These are phyloP conservation scores for Belonocnema kinseyi DNA, from an alignment of 1,140 invertebrate genomes.

Conservation along the genomic window DNA sequence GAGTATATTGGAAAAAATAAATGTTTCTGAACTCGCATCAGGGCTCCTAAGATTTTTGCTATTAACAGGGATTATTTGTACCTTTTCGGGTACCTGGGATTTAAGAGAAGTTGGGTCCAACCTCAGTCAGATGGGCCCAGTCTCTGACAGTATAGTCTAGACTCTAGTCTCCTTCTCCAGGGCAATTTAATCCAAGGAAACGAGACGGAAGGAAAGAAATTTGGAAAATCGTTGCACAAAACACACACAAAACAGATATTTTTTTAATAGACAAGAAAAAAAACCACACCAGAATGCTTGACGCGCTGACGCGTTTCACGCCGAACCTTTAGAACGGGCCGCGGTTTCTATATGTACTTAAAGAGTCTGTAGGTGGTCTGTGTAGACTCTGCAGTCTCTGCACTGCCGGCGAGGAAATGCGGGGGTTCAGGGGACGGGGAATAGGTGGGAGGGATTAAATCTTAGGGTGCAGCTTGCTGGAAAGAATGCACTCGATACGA, in stretches of 20 bases:
- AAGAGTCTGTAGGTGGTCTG: neutral
- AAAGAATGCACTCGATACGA: conserved; percentile 13
- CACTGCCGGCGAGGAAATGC: conserved; percentile 41
- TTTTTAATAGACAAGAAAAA: neutral
- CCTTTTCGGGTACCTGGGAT: conserved; percentile 28
- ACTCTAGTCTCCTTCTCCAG: neutral
- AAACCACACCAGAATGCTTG: conserved; percentile 26
- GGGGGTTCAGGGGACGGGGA: conserved; percentile 39
- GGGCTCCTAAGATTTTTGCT: too few species aligned
- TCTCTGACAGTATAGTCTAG: too few species aligned
- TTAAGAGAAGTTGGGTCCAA: conserved; percentile 20
- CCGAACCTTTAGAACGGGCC: neutral
- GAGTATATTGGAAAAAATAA: too few species aligned
- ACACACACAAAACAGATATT: neutral
- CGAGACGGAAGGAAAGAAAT: neutral
- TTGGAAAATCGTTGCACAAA: neutral
- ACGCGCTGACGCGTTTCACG: conserved; percentile 29
- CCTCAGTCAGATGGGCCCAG: conserved; percentile 2
- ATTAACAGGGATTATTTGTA: neutral
- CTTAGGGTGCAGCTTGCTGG: conserved; percentile 38
- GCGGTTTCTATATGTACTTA: conserved; percentile 34
- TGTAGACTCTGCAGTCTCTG: conserved; percentile 43
- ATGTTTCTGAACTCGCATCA: too few species aligned
- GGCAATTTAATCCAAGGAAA: neutral
- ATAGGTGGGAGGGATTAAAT: conserved; percentile 52